Evolutionary conservation across 2,113 vertebrate genomes (phyloP).

Genomic region (Mobula hypostoma): DNA sequence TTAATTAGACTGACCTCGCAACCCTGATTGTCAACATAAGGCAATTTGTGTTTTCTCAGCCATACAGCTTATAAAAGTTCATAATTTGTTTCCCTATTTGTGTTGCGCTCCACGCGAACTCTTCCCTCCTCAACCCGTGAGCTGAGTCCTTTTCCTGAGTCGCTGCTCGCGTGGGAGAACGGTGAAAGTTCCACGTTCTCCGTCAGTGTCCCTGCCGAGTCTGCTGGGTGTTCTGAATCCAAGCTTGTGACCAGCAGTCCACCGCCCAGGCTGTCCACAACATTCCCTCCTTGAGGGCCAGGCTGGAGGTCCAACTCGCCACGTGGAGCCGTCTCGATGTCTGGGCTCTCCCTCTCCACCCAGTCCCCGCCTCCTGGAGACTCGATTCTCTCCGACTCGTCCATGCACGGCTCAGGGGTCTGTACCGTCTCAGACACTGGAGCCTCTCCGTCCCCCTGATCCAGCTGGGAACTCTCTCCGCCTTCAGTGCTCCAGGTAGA

Average conservation of each 20-base stretch:
- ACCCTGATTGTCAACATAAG: no score
- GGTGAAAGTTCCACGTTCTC: background rate
- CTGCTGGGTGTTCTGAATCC: background rate
- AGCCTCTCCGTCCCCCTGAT: no score
- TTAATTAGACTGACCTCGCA: background rate
- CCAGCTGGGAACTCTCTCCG: no score
- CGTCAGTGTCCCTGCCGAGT: background rate
- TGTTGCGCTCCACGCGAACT: background rate
- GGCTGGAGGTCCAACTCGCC: background rate
- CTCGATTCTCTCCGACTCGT: background rate
- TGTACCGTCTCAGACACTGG: rapidly evolving
- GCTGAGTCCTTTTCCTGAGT: background rate
- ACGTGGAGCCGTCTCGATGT: no score
- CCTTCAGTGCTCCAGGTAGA: no score
- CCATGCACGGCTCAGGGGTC: background rate
- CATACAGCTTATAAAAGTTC: no score
- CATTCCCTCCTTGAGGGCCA: background rate
- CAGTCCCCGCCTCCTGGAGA: no score
- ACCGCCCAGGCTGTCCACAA: background rate
- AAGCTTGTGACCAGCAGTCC: no score
- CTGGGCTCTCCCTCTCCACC: background rate
- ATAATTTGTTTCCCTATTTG: background rate
- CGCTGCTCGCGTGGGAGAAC: background rate
- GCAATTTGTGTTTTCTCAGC: background rate
- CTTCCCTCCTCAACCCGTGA: no score